Evolutionary conservation across 2,797 vertebrate species (phyloP), one percentile per base, ranked within the genome.

Genomic region (Aldrovandia affinis): DNA sequence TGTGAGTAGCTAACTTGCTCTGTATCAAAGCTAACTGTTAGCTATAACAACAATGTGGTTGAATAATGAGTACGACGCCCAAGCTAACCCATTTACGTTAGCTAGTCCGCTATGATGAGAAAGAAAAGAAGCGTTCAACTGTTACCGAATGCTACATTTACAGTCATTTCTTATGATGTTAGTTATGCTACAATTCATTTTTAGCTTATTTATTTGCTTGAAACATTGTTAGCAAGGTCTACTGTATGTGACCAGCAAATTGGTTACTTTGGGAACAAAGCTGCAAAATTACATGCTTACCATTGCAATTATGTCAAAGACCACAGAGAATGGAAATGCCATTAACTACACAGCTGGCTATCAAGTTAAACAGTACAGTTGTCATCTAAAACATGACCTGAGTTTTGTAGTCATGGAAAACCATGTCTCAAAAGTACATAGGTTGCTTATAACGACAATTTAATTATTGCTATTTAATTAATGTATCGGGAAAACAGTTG

Each of bases 221-320:
- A 70, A 68, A 77, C n/a, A 47, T 47, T 22, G 22, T 20, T 77
- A 7, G 42, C 25, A 10, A 77, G 39, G 22, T 77, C 33, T 47
- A 7, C 22, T 77, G 73, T 73, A 73, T 47, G 73, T 77, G 42
- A 73, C 73, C 73, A 25, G 39, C 25, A 25, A 77, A 44, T 77
- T 44, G 73, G 73, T 33, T 79, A 33, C 50, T 79, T 79, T 79
- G n/a, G 28, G 3, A 54, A 52, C 28, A 54, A 18, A 22, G 39
- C 73, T 77, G n/a, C 20, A 28, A 77, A 77, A 77, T 77, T 77
- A 77, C 73, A 77, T 8, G 20, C 73, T 77, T 77, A 77, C 73
- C 39, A 47, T 12, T 44, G 73, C 73, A 77, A 77, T 77, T 77
- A 77, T 77, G 25, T 77, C n/a, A 79, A 55, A 79, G 47, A 55